Conservation (phyloP, 2,888 invertebrate species). For the Amphipoea oculea region DNA sequence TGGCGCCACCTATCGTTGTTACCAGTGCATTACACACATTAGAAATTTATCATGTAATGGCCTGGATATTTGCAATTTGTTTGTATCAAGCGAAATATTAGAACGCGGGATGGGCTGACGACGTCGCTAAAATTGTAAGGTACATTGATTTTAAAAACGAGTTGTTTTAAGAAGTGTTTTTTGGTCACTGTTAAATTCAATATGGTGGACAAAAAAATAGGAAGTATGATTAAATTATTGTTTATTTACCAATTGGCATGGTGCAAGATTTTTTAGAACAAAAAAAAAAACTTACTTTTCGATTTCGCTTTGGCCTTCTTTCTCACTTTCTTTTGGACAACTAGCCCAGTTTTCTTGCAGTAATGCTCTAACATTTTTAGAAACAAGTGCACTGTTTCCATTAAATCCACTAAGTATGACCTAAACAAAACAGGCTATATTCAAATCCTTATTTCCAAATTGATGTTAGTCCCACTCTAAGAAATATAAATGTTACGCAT, state of each 20-base stretch:
- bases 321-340: slow-evolving; percentile 93
- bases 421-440: slow-evolving; percentile 84
- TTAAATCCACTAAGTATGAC: slow-evolving; percentile 95
- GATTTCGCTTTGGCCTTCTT: slow-evolving; percentile 88
- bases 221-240: background rate
- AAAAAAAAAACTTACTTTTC: slow-evolving; percentile 75
- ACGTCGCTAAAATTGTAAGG: background rate
- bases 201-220: background rate
- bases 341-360: slow-evolving; percentile 91
- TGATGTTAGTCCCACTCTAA: background rate
- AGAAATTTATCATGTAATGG: slow-evolving; percentile 57
- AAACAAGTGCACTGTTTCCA: slow-evolving; percentile 97
- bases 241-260: background rate
- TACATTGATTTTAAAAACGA: background rate
- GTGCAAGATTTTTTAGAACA: background rate
- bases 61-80: slow-evolving; percentile 52
- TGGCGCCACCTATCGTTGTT: slow-evolving; percentile 61
- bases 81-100: slow-evolving; percentile 45
- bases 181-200: no score
- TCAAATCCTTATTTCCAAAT: background rate
- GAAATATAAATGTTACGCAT: background rate
- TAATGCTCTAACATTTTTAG: slow-evolving; percentile 96
- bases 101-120: background rate
- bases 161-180: background rate
- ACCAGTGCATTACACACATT: slow-evolving; percentile 63